Evolutionary conservation across 2,113 vertebrate species (phyloP).

Genomic region (Cephalopholis sonnerati): DNA sequence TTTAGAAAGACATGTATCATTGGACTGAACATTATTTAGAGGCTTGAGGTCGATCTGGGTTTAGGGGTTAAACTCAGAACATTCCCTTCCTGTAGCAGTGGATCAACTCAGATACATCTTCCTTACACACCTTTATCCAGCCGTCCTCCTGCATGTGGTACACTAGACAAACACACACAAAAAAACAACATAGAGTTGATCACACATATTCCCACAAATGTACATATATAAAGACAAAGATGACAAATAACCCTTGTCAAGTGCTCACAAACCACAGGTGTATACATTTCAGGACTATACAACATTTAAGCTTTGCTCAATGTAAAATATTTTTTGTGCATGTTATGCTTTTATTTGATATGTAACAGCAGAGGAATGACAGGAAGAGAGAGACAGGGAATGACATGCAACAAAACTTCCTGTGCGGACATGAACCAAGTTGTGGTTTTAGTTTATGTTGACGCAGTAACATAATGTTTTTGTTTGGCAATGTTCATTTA

Average conservation of each 20-base stretch:
- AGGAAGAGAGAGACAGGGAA: not conserved
- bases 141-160: conserved; percentile 91
- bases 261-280: not conserved
- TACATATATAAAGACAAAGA: too few relatives aligned
- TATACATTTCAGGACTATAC: not conserved
- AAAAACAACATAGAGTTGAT: not conserved
- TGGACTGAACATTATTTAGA: not conserved
- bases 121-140: conserved; percentile 89
- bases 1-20: not conserved
- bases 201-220: not conserved
- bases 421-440: too few relatives aligned
- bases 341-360: too few relatives aligned
- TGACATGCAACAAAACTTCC: not conserved
- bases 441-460: too few relatives aligned
- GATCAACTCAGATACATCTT: conserved; percentile 87
- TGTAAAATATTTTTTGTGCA: too few relatives aligned
- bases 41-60: not conserved
- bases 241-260: not conserved
- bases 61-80: conserved; percentile 66
- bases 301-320: not conserved
- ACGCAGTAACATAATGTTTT: too few relatives aligned
- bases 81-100: conserved; percentile 84
- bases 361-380: not conserved
- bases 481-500: too few relatives aligned
- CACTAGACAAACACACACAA: conserved; percentile 81